Evolutionary conservation across 2,888 invertebrate species (phyloP).

Genomic region (Priocnemis perturbator): DNA sequence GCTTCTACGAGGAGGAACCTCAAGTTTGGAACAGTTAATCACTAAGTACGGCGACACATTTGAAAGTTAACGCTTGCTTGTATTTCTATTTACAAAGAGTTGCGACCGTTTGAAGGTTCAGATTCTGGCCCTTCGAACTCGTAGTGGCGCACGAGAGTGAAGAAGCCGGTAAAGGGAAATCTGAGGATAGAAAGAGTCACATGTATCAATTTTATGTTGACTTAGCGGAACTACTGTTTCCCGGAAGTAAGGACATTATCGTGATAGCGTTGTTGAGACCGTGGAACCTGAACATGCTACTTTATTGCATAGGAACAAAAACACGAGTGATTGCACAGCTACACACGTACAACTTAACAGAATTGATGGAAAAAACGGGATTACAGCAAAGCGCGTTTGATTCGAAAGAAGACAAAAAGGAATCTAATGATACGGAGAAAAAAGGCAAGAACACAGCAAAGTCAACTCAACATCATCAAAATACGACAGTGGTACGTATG

Average conservation of each 20-base stretch:
- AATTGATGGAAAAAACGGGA: slow-evolving; percentile 55
- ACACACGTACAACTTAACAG: slow-evolving; percentile 33
- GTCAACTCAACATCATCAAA: slow-evolving; percentile 12
- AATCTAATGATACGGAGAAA: slow-evolving; percentile 43
- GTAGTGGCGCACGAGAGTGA: slow-evolving; percentile 11
- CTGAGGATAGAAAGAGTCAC: slow-evolving; percentile 15
- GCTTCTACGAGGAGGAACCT: slow-evolving; percentile 28
- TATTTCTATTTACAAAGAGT: background rate
- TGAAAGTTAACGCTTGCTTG: background rate
- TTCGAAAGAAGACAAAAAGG: slow-evolving; percentile 20
- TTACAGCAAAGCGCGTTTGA: slow-evolving; percentile 49
- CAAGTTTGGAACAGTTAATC: slow-evolving; percentile 37
- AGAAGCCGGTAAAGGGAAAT: background rate
- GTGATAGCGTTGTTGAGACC: background rate
- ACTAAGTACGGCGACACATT: background rate
- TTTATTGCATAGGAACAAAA: slow-evolving; percentile 44
- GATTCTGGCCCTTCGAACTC: slow-evolving; percentile 65
- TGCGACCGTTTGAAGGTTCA: slow-evolving; percentile 45
- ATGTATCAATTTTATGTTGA: slow-evolving; percentile 62
- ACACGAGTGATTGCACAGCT: slow-evolving; percentile 58
- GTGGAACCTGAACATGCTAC: background rate
- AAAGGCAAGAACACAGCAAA: slow-evolving; percentile 39
- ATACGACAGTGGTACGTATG: background rate
- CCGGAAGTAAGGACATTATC: slow-evolving; percentile 59
- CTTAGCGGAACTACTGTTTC: slow-evolving; percentile 62